These are phyloP conservation scores for Drosophila quadrilineata DNA, from an alignment of 1,140 invertebrate species.

Conservation along the genomic window DNA sequence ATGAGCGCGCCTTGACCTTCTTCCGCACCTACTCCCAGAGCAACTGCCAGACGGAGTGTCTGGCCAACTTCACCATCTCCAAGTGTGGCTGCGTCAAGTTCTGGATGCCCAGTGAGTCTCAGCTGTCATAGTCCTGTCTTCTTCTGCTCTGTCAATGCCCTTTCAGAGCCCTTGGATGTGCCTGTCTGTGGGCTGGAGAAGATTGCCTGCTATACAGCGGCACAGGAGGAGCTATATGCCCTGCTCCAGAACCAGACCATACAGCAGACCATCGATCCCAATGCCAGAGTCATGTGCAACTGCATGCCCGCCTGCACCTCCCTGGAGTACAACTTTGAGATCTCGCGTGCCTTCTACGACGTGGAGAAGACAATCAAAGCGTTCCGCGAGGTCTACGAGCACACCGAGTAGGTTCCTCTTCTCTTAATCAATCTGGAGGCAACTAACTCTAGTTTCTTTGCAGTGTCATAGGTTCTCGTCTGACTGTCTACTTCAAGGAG, in stretches of 20 bases:
- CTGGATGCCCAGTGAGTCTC: conserved; percentile 86
- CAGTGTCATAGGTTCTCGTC: conserved; percentile 71
- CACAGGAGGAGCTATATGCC: conserved; percentile 67
- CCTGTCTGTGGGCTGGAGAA: conserved; percentile 54
- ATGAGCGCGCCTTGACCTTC: conserved; percentile 84
- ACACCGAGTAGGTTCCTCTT: conserved; percentile 41
- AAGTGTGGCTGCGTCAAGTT: conserved; percentile 87
- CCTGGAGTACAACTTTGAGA: conserved; percentile 86
- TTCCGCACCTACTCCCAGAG: conserved; percentile 88
- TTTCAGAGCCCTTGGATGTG: conserved; percentile 55
- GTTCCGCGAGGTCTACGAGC: conserved; percentile 60
- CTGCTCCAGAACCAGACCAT: conserved; percentile 65
- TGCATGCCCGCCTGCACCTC: conserved; percentile 87
- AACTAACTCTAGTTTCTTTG: not conserved
- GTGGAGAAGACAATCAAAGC: conserved; percentile 56
- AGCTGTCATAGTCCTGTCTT: too few species aligned
- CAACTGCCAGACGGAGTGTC: conserved; percentile 89
- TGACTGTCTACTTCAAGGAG: conserved; percentile 84
- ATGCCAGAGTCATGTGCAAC: conserved; percentile 81
- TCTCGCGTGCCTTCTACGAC: conserved; percentile 83
- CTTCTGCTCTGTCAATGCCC: too few species aligned
- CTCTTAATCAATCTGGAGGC: too few species aligned
- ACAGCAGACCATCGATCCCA: conserved; percentile 42
- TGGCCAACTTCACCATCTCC: conserved; percentile 87
- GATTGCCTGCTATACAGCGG: conserved; percentile 68